Conservation (phyloP, 2,113 vertebrate species). For the Andinoacara biseriatus region DNA sequence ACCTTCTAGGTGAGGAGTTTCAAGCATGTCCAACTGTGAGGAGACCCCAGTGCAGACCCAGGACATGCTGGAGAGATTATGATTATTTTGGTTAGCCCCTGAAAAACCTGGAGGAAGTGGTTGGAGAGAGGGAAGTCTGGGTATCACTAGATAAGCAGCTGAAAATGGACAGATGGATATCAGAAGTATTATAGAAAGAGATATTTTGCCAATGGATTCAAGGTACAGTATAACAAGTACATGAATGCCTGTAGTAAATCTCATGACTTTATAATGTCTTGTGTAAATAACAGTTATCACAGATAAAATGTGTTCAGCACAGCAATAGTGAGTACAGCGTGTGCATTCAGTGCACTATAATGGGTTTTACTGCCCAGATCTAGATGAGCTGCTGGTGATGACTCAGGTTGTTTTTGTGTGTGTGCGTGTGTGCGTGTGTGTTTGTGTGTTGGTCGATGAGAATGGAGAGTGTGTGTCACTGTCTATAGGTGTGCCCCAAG, state of each 20-base stretch:
- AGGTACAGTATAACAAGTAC: neutral
- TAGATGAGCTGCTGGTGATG: conserved; percentile 33
- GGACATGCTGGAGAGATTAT: neutral
- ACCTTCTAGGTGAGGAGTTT: neutral
- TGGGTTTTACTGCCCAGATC: neutral
- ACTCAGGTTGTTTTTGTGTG: conserved; percentile 38
- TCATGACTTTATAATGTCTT: neutral
- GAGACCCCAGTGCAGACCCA: neutral
- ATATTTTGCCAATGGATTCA: neutral
- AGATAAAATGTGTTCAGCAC: neutral
- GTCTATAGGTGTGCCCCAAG: conserved; percentile 38
- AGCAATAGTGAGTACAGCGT: neutral
- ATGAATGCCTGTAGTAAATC: neutral
- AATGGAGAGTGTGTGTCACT: conserved; percentile 49
- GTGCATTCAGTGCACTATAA: neutral
- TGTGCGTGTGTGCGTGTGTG: neutral
- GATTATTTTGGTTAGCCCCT: neutral
- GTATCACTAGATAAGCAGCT: neutral
- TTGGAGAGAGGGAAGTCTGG: neutral
- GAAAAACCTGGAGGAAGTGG: neutral
- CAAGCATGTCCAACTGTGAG: neutral
- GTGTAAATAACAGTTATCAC: neutral
- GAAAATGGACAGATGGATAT: neutral
- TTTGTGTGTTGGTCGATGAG: conserved; percentile 2
- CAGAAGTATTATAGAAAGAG: neutral